Evolutionary conservation across 2,888 invertebrate species (phyloP).

Genomic region (Melitaea athalia): DNA sequence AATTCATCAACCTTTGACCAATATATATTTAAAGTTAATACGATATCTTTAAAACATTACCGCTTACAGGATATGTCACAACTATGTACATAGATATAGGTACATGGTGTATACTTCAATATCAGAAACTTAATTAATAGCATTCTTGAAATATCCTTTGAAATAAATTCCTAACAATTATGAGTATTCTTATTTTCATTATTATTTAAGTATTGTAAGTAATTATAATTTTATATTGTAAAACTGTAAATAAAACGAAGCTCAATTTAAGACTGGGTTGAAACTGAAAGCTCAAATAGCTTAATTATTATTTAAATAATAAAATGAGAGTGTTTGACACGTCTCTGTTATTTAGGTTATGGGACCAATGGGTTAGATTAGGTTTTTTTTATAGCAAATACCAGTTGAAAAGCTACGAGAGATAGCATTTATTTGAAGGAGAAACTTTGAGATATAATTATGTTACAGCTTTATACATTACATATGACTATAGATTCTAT

Average conservation of each 20-base stretch:
- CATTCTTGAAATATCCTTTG: not conserved
- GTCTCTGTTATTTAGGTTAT: slow-evolving; percentile 31
- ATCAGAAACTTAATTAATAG: too few species aligned
- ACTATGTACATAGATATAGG: too few species aligned
- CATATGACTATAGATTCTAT: too few species aligned
- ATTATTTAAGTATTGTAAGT: not conserved
- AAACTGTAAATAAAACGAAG: slow-evolving; percentile 15
- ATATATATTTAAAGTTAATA: too few species aligned
- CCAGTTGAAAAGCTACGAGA: not conserved
- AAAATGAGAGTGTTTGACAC: slow-evolving; percentile 24
- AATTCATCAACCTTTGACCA: too few species aligned
- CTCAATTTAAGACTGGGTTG: slow-evolving; percentile 37
- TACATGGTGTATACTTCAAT: too few species aligned
- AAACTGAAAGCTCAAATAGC: slow-evolving; percentile 54
- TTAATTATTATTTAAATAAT: slow-evolving; percentile 29
- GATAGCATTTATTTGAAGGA: too few species aligned
- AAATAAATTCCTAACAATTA: not conserved
- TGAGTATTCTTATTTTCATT: not conserved
- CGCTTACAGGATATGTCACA: too few species aligned
- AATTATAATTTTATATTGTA: not conserved
- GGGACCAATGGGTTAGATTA: slow-evolving; percentile 30
- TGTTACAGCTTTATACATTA: too few species aligned
- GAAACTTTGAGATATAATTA: too few species aligned
- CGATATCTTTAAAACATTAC: too few species aligned
- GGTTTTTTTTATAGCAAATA: not conserved